Percentiles rank a stretch among this genome's conserved stretches.
Conservation (phyloP, 2,797 vertebrate species). For the Coregonus sp. region DNA sequence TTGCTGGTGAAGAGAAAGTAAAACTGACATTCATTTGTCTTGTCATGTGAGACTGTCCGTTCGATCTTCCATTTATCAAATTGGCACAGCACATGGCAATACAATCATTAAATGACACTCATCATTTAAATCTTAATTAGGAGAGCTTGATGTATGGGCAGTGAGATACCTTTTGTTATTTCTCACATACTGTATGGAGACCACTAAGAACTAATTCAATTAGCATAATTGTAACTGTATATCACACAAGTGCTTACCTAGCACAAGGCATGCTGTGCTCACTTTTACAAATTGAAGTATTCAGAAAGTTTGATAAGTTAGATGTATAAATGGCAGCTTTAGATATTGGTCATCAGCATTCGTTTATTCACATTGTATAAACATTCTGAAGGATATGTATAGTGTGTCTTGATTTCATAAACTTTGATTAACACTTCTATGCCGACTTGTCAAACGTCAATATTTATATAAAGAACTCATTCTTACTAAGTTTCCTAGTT, state of each 20-base stretch:
- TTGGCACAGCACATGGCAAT: neutral
- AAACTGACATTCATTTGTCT: neutral
- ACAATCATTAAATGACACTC: neutral
- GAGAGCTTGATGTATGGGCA: neutral
- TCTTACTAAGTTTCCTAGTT: neutral
- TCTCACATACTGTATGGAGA: neutral
- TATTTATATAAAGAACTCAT: conserved; percentile 8
- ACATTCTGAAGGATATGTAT: neutral
- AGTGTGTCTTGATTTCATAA: neutral
- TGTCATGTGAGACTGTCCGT: no score
- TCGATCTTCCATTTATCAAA: neutral
- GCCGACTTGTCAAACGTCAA: neutral
- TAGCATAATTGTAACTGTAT: neutral
- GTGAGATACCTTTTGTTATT: neutral
- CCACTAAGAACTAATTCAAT: neutral
- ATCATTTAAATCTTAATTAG: neutral
- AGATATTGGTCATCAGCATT: neutral
- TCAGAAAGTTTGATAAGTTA: neutral
- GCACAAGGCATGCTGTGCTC: no score
- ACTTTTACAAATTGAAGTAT: no score
- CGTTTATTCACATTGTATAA: neutral
- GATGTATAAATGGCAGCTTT: neutral
- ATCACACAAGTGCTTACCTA: neutral
- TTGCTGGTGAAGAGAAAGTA: conserved; percentile 47
- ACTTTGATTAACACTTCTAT: neutral